phyloP scores from a whole-genome alignment of 2,113 vertebrate genomes.

The Gopherus evgoodei region DNA sequence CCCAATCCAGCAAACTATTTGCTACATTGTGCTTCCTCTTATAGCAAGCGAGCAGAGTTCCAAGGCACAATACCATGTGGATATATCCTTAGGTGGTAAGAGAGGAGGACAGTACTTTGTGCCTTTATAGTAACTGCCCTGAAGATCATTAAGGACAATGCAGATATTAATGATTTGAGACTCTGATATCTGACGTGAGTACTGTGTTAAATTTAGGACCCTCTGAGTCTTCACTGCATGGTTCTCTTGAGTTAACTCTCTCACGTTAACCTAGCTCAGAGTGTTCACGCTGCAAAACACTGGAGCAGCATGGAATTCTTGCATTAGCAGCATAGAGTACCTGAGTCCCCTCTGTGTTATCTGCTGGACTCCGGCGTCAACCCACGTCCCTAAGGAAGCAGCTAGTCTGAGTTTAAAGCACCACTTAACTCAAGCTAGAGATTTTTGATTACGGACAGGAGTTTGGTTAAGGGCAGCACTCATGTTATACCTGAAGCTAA shows the following conservation, averaged over 20 bases:
- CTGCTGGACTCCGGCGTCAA: background rate
- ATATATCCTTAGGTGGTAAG: background rate
- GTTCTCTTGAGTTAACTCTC: background rate
- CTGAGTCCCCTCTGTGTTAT: background rate
- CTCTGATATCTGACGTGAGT: no score
- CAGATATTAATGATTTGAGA: background rate
- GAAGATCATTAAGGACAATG: background rate
- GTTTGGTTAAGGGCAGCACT: background rate
- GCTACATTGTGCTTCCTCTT: background rate
- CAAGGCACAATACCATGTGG: background rate
- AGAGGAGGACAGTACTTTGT: background rate
- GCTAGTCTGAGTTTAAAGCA: background rate
- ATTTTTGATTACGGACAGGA: background rate
- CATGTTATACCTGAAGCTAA: background rate
- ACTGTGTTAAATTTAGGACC: background rate
- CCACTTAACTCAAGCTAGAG: background rate
- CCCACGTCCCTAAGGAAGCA: background rate
- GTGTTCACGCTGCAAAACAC: background rate
- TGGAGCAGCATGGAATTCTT: background rate
- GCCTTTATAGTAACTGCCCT: background rate
- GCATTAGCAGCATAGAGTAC: background rate
- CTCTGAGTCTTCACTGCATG: background rate
- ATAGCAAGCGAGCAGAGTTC: background rate
- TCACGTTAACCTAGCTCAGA: background rate
- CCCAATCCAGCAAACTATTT: background rate